Evolutionary conservation across 2,797 vertebrate species (phyloP).

Genomic region (Rhinatrema bivittatum): DNA sequence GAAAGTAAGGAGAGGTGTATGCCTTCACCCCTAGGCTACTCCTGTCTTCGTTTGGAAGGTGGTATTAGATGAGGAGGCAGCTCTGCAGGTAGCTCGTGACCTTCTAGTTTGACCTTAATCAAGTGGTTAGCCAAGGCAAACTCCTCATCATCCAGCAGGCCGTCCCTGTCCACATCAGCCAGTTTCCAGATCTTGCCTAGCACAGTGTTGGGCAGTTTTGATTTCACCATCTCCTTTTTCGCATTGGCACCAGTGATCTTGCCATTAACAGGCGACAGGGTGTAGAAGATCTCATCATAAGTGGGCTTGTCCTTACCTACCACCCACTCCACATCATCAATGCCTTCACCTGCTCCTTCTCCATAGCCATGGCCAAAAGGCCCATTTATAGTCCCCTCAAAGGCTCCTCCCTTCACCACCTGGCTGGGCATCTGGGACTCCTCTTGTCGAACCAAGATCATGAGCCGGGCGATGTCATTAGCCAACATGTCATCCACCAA

Average conservation of each 20-base stretch:
- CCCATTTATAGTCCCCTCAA: constrained; percentile 67
- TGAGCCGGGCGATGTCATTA: constrained; percentile 65
- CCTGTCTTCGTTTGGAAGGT: constrained; percentile 68
- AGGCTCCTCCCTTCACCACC: constrained; percentile 63
- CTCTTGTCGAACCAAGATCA: constrained; percentile 67
- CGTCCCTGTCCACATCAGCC: constrained; percentile 83
- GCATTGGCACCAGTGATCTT: constrained; percentile 65
- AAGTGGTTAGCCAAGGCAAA: constrained; percentile 88
- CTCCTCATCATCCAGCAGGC: constrained; percentile 82
- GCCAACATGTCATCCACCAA: constrained; percentile 67
- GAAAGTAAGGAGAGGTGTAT: fast-evolving
- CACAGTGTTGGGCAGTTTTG: constrained; percentile 82
- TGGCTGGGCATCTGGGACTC: constrained; percentile 64
- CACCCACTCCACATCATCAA: constrained; percentile 68
- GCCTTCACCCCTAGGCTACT: too few relatives aligned
- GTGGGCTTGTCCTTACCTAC: constrained; percentile 67
- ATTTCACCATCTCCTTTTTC: constrained; percentile 74
- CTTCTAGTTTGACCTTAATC: constrained; percentile 88
- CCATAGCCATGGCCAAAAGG: constrained; percentile 70
- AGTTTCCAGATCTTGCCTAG: constrained; percentile 91
- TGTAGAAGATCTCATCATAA: constrained; percentile 75
- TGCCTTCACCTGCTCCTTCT: constrained; percentile 67
- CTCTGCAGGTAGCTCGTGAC: constrained; percentile 72
- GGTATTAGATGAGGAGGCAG: constrained; percentile 78
- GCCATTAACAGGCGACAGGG: constrained; percentile 64